phyloP scores from a whole-genome alignment of 2,888 invertebrate genomes.

The Leptinotarsa rubiginosa region DNA sequence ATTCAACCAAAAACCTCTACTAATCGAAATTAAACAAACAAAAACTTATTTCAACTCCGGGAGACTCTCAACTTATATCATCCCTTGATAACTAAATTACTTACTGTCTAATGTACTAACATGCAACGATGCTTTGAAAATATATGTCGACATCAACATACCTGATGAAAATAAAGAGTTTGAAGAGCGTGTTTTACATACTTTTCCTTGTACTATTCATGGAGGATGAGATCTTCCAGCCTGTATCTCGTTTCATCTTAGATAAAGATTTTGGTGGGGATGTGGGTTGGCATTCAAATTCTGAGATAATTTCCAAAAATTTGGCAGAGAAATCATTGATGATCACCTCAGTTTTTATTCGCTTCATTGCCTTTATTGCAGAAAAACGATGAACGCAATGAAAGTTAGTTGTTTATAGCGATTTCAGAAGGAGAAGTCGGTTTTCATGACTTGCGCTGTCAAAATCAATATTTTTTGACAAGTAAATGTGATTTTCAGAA shows the following conservation, averaged over 20 bases:
- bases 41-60: neutral
- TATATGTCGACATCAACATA: constrained; percentile 1
- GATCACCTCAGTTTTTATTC: too few species aligned
- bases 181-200: neutral
- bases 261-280: neutral
- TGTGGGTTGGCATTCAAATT: neutral
- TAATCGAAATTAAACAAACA: neutral
- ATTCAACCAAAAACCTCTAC: neutral
- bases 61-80: constrained; percentile 11
- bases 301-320: neutral
- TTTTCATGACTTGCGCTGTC: too few species aligned
- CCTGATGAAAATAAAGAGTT: neutral
- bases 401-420: too few species aligned
- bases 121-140: neutral
- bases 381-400: too few species aligned
- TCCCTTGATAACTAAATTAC: constrained; percentile 8
- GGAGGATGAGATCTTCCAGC: neutral
- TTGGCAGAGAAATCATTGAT: too few species aligned
- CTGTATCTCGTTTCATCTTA: constrained; percentile 12
- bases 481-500: too few species aligned
- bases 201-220: neutral
- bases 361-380: too few species aligned
- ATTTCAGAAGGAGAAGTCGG: too few species aligned
- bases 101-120: neutral
- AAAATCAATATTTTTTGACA: too few species aligned